Base-by-base conservation (phyloP, 2,113 vertebrate genomes). In the Microtus oregoni region DNA sequence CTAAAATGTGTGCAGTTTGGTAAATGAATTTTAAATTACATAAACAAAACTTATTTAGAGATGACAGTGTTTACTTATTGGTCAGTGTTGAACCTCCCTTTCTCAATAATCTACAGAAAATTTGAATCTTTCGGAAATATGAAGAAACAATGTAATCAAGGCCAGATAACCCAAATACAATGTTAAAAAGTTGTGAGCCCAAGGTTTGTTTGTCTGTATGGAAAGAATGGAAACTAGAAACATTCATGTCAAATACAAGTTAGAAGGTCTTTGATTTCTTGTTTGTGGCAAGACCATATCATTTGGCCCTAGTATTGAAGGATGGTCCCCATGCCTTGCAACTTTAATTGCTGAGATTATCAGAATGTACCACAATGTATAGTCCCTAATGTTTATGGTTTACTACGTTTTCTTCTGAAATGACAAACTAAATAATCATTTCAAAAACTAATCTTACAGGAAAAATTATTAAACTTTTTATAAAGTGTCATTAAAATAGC, bases 51-150 rank as follows among this genome's bases (percentile, higher is more conserved):
- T 24, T 38, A 58, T 24, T 87, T 38, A 11, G 22, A 72, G 65
- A 55, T 87, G 20, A 58, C 7, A 32, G 12, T 90, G 8, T 50
- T 55, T 91, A 55, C 35, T 61, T 58, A 5, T 13, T 63, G 52
- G 13, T 41, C 15, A n/a, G 0, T 91, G 2, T 7, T 47, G 3
- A 72, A 72, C 8, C 0, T 15, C 32, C 35, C 28, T n/a, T 13
- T 19, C 28, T 35, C 89, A 58, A 7, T 41, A 5, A 8, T 41
- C 13, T 20, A 20, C 9, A 14, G 47, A 32, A 79, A 41, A 28
- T 81, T 19, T 24, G 0, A 75, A 28, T 19, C 2, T 22, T 76
- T 79, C 26, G 52, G 41, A 79, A 52, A n/a, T 22, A 70, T n/a
- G 20, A 86, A n/a, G 3, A 50, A 70, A 70, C 58, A n/a, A 38